These are phyloP conservation scores for Hemichromis elongatus DNA, from an alignment of 2,113 vertebrate genomes.

Conservation along the genomic window DNA sequence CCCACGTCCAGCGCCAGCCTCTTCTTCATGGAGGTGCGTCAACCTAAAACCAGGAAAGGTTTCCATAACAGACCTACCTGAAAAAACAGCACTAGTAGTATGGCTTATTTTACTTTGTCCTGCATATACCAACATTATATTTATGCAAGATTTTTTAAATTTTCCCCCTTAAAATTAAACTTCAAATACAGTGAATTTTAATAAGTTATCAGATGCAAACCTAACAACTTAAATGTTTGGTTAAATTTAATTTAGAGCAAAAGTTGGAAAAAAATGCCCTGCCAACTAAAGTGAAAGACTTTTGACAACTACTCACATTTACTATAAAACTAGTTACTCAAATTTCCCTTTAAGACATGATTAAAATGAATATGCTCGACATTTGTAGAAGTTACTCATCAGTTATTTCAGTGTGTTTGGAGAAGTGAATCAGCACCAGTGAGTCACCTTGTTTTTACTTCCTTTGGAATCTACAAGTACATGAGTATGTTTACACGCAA, in stretches of 20 bases:
- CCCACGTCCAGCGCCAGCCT: constrained; percentile 89
- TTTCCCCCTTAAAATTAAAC: neutral
- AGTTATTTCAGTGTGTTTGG: neutral
- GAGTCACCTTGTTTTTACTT: neutral
- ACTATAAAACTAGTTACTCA: neutral
- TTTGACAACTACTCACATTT: neutral
- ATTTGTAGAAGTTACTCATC: neutral
- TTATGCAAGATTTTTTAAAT: neutral
- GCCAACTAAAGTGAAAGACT: too few species aligned
- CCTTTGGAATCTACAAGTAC: neutral
- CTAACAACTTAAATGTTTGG: neutral
- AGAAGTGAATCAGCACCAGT: neutral
- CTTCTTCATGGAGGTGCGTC: constrained; percentile 93
- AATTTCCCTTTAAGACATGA: neutral
- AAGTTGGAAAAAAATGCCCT: too few species aligned
- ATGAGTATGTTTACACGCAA: neutral
- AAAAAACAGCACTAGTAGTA: neutral
- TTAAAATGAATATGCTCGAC: neutral
- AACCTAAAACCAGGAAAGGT: neutral
- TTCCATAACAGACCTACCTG: neutral
- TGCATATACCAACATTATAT: neutral
- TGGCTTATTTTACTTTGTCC: neutral
- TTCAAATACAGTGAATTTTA: neutral
- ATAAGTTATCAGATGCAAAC: neutral
- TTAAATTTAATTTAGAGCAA: neutral